Conservation (phyloP, 2,888 invertebrate genomes). For the Nasonovia ribisnigri region DNA sequence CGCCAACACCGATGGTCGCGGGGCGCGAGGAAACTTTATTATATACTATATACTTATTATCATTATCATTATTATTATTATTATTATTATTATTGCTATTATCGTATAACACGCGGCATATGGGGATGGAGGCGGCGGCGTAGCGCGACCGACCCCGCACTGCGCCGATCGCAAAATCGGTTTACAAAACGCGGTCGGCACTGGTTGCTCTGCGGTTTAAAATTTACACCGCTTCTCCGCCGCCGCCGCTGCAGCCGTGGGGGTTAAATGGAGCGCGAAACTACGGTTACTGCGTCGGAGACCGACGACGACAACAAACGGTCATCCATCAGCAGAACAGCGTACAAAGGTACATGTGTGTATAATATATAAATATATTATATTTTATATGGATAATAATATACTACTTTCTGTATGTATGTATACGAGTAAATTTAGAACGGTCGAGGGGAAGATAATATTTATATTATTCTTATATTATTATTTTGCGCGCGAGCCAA, state of each 20-base stretch:
- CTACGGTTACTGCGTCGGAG: conserved; percentile 30
- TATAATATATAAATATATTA: background rate
- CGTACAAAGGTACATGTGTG: background rate
- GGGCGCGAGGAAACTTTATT: conserved; percentile 41
- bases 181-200: background rate
- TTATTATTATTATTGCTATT: conserved; percentile 33
- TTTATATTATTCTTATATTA: conserved; percentile 5
- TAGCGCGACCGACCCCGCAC: background rate
- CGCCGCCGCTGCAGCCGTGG: background rate
- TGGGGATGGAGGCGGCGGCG: background rate
- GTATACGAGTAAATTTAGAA: background rate
- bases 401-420: background rate
- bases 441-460: background rate
- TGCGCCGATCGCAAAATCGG: conserved; percentile 52
- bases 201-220: conserved; percentile 17
- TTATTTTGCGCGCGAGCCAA: conserved; percentile 34
- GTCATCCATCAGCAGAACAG: conserved; percentile 42
- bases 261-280: conserved; percentile 59
- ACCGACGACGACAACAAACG: conserved; percentile 17
- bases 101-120: conserved; percentile 29
- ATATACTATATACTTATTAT: conserved; percentile 31
- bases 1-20: background rate
- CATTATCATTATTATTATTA: conserved; percentile 41
- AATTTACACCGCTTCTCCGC: conserved; percentile 4
- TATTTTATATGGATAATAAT: background rate